Evolutionary conservation across 1,140 invertebrate species (phyloP).

Genomic region (Phthorimaea operculella): DNA sequence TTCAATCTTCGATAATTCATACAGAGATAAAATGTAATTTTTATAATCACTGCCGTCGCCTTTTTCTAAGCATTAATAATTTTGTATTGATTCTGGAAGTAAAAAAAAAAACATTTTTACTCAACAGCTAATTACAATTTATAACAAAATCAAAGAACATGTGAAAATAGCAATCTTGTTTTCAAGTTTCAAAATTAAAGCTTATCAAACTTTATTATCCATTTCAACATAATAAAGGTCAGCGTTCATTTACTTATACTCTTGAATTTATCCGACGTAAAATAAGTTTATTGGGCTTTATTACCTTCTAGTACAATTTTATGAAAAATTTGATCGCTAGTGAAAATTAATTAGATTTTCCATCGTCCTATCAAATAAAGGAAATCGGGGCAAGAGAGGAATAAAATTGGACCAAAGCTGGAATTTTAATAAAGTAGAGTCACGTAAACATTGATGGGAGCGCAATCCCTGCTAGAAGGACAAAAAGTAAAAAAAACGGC

Average conservation of each 20-base stretch:
- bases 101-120: too few species aligned
- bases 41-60: too few species aligned
- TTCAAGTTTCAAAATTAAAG: too few species aligned
- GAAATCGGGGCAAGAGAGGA: conserved; percentile 22
- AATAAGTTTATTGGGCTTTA: neutral
- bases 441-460: conserved; percentile 56
- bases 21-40: too few species aligned
- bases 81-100: too few species aligned
- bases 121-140: too few species aligned
- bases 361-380: conserved; percentile 38
- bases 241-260: too few species aligned
- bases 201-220: neutral
- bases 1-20: too few species aligned
- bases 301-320: conserved; percentile 5
- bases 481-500: conserved; percentile 22
- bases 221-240: too few species aligned
- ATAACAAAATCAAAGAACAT: too few species aligned
- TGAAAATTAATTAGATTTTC: conserved; percentile 54
- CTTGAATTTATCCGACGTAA: neutral
- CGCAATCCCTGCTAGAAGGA: conserved; percentile 17
- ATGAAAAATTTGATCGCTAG: conserved; percentile 19
- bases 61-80: too few species aligned
- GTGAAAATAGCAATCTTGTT: too few species aligned
- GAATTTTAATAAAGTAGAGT: conserved; percentile 60
- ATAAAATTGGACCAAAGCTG: conserved; percentile 36